Evolutionary conservation across 2,113 vertebrate genomes (phyloP), one percentile per base, ranked within the genome.

Genomic region (Hepsetus odoe): DNA sequence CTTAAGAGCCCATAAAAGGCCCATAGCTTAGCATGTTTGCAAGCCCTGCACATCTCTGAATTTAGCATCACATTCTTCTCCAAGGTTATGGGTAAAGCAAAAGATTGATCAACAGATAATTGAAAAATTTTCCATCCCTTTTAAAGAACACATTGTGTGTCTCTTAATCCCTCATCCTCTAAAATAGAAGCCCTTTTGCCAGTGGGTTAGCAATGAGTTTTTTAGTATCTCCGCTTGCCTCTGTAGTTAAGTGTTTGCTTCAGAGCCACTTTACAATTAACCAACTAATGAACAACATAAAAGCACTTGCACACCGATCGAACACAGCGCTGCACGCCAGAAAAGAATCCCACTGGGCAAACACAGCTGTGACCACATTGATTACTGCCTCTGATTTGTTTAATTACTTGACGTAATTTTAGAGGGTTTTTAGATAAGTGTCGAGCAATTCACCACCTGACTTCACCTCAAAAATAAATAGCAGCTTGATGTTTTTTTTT

Each of bases 221-320:
- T n/a, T 38, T 51, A 20, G 20, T 49, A 61, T 70, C 55, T 46
- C 56, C 28, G n/a, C 67, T 32, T 70, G 22, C 55, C 59, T 42
- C 30, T n/a, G 32, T 40, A 28, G 56, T 62, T 53, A 46, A 69
- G 66, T 49, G 76, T 71, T 71, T 78, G 42, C 30, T 62, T 32
- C 61, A 55, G 51, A 69, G 28, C 40, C 76, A 53, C 64, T 78
- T 71, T 38, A 62, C 56, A 78, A 78, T 68, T 51, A 71, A 71
- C 67, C 56, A 49, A 38, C 24, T 79, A 79, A 79, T 72, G 56
- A 72, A 49, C 22, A 28, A 35, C 44, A 40, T 72, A 72, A 79
- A 49, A 62, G 4, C 14, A n/a, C 6, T 24, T 5, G 44, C 22
- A 10, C 76, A 55, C 55, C 8, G 56, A 78, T 78, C 28, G 16